phyloP scores from a whole-genome alignment of 2,888 invertebrate species.

The Cephus sareptanus region DNA sequence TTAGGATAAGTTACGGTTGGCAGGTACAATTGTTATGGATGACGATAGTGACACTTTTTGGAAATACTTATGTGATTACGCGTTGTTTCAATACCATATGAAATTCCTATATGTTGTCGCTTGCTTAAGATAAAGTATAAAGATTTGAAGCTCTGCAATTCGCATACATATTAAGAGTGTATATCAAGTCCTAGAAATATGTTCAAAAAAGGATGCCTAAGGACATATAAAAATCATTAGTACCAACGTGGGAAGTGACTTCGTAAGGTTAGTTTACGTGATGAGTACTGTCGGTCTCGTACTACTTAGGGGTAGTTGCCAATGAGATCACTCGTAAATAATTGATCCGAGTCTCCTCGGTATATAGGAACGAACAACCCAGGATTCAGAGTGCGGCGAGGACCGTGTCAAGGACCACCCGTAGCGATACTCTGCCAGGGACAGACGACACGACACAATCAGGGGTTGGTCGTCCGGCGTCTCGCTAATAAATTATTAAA shows the following conservation, averaged over 20 bases:
- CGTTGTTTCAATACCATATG: too few species aligned
- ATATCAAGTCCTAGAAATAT: background rate
- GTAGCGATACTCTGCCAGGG: slow-evolving; percentile 55
- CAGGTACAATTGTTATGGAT: background rate
- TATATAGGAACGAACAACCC: slow-evolving; percentile 55
- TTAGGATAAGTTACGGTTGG: background rate
- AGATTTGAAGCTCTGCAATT: too few species aligned
- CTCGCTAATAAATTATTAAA: slow-evolving; percentile 66
- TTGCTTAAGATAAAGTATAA: background rate
- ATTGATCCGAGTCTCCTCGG: slow-evolving; percentile 53
- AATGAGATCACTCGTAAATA: slow-evolving; percentile 43
- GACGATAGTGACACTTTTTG: background rate
- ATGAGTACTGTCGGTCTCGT: background rate
- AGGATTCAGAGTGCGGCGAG: slow-evolving; percentile 34
- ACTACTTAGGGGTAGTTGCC: background rate
- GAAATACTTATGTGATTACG: background rate
- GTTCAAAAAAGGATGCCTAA: background rate
- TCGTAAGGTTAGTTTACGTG: background rate
- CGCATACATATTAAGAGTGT: too few species aligned
- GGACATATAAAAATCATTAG: background rate
- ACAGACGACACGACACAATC: slow-evolving; percentile 64
- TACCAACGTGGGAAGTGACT: background rate
- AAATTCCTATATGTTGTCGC: too few species aligned
- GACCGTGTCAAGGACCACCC: slow-evolving; percentile 64
- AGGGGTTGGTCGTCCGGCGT: slow-evolving; percentile 33